Conservation (phyloP, 1,140 invertebrate genomes). For the Solenopsis fugax region DNA sequence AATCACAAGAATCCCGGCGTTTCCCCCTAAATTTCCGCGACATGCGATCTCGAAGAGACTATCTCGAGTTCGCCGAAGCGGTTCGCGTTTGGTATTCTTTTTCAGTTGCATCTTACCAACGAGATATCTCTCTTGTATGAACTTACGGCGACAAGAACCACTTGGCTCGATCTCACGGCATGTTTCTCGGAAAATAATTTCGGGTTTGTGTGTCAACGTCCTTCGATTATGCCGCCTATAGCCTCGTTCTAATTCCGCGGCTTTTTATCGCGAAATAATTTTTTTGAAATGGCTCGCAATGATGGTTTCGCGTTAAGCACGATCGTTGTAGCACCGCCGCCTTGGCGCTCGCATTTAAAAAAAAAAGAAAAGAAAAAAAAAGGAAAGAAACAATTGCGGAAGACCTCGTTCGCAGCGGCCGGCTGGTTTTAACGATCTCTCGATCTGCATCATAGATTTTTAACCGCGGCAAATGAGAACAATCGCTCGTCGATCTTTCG, state of each 20-base stretch:
- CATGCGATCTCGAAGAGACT: neutral
- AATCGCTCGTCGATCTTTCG: neutral
- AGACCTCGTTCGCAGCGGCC: constrained; percentile 5
- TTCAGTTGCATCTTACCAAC: neutral
- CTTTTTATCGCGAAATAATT: constrained; percentile 24
- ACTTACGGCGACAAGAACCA: neutral
- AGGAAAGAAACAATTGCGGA: neutral
- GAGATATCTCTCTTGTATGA: neutral
- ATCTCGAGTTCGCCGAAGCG: neutral
- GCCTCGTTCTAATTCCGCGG: constrained; percentile 36
- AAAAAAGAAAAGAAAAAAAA: constrained; percentile 1
- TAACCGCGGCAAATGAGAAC: neutral
- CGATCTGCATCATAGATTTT: neutral
- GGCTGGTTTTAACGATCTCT: neutral
- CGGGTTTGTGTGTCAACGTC: constrained; percentile 51
- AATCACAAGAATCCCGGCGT: neutral
- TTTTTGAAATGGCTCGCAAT: neutral
- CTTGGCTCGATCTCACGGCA: neutral
- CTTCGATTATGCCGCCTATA: constrained; percentile 37
- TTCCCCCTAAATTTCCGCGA: neutral
- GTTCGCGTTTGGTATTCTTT: neutral
- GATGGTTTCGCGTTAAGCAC: neutral
- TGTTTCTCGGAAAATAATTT: constrained; percentile 39
- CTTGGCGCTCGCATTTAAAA: neutral
- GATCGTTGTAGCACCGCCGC: neutral